phyloP scores from a whole-genome alignment of 2,113 vertebrate genomes.

The Chloroceryle aenea region DNA sequence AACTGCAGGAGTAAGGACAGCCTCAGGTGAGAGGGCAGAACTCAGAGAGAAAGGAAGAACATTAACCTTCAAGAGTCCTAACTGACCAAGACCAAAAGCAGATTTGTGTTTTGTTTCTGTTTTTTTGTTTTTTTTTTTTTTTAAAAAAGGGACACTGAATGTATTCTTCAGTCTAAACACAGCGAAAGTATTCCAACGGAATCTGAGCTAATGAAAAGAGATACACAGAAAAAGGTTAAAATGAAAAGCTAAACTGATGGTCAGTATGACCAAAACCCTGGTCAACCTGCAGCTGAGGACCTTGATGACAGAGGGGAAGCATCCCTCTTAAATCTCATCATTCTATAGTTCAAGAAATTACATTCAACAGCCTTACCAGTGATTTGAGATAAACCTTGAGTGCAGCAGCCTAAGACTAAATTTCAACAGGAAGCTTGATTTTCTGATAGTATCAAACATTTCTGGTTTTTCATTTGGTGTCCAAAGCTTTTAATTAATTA shows the following conservation, averaged over 20 bases:
- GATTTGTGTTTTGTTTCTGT: not conserved
- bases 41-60: not conserved
- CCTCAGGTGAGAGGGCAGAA: not conserved
- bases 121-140: no score
- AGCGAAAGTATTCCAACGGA: not conserved
- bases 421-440: not conserved
- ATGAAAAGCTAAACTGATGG: not conserved
- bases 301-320: not conserved
- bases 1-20: not conserved
- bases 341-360: not conserved
- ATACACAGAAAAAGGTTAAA: not conserved
- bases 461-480: not conserved
- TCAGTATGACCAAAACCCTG: not conserved
- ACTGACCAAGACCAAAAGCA: fast-evolving
- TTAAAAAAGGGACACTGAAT: not conserved
- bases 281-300: not conserved
- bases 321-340: not conserved
- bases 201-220: not conserved
- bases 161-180: not conserved
- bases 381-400: not conserved
- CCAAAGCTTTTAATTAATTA: not conserved
- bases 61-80: not conserved
- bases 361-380: not conserved
- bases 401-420: not conserved
- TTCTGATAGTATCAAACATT: not conserved